Evolutionary conservation across 2,888 invertebrate genomes (phyloP), one percentile per base, ranked within the genome.

Genomic region (Nycteola revayana): DNA sequence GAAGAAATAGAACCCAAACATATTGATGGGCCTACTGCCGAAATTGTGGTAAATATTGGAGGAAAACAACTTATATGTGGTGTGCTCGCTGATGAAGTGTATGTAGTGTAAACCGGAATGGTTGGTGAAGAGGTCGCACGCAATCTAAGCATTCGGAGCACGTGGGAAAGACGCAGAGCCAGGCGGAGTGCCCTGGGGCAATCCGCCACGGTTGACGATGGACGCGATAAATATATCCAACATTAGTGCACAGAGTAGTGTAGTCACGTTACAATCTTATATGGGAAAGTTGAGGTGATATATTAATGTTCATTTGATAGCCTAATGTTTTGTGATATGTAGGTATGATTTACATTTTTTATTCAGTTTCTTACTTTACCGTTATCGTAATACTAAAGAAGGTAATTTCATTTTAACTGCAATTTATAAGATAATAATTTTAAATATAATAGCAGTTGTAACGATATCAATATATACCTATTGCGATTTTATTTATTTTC

Each of bases 121-220:
- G 66, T 70, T 74, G 66, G 74, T 73, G 67, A 72, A 68, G 74
- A 78, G 83, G 82, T 83, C 81, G 73, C 88, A 88, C 86, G 88
- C 87, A 83, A 88, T 85, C 75, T 75, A 69, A 82, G 81, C 86
- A 87, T 87, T 88, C 81, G 60, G 79, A 67, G 76, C 88, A 88
- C 86, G 88, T 87, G 88, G 88, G 88, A 88, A 88, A 73, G 75
- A 72, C 61, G 56, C 66, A 59, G 51, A 61, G 66, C 61, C 60
- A 79, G 85, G 84, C 84, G 80, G 83, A 65, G 71, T 54, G 71
- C 82, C 86, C 79, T 56, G 61, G 52, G 86, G 86, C 85, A 58
- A 72, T 62, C 68, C 66, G 75, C 77, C 71, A 70, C 75, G 66
- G 88, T 87, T 88, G 88, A 88, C 88, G 87, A 87, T 88, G 71